Percentiles rank a stretch among this genome's conserved stretches.
Conservation (phyloP, 1,140 invertebrate species). For the Halyomorpha halys region DNA sequence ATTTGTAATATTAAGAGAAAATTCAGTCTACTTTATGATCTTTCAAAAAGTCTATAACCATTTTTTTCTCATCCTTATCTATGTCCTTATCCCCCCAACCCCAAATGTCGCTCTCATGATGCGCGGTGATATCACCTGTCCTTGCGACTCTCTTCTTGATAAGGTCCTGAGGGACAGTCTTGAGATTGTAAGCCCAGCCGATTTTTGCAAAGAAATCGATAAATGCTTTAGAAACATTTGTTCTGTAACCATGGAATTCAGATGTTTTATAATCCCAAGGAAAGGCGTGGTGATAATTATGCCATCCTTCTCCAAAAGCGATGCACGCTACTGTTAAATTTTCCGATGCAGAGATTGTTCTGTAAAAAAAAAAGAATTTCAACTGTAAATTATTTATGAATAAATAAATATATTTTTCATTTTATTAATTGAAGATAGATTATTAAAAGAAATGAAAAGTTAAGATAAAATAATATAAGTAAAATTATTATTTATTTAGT, state of each 20-base stretch:
- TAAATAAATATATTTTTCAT: too few species aligned
- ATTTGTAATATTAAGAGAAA: too few species aligned
- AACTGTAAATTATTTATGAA: too few species aligned
- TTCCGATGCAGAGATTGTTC: constrained; percentile 49
- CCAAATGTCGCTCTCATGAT: constrained; percentile 45
- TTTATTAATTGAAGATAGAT: too few species aligned
- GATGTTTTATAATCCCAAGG: constrained; percentile 69
- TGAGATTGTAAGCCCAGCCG: constrained; percentile 52
- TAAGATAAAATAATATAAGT: too few species aligned
- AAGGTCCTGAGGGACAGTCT: constrained; percentile 44
- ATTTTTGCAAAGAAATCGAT: constrained; percentile 45
- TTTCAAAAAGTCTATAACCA: background rate
- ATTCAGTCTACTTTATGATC: background rate
- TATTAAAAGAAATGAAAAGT: too few species aligned
- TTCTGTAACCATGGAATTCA: constrained; percentile 44
- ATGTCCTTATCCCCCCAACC: constrained; percentile 39
- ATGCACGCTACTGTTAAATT: constrained; percentile 36
- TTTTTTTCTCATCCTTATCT: constrained; percentile 31
- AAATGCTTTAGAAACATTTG: constrained; percentile 41
- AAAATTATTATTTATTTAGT: too few species aligned
- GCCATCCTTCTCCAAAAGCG: constrained; percentile 62
- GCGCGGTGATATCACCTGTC: constrained; percentile 52
- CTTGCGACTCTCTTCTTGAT: constrained; percentile 42
- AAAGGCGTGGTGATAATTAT: constrained; percentile 89
- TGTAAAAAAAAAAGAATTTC: constrained; percentile 30